phyloP scores from a whole-genome alignment of 2,888 invertebrate genomes.

The Lithophane semibrunnea region DNA sequence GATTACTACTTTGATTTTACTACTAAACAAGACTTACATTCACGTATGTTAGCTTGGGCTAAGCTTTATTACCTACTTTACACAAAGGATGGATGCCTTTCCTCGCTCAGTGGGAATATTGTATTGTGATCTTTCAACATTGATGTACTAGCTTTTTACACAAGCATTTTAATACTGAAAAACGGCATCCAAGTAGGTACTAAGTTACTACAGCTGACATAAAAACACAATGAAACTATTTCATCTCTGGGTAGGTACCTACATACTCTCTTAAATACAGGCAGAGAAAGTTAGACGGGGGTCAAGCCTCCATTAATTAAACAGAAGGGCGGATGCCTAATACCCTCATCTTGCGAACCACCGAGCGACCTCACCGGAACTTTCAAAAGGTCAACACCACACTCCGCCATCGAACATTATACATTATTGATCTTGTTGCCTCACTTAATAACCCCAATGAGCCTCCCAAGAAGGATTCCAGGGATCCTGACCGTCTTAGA shows the following conservation, averaged over 20 bases:
- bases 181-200: no score
- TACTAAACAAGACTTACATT: conserved; percentile 10
- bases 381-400: conserved; percentile 71
- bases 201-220: conserved; percentile 36
- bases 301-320: conserved; percentile 85
- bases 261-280: conserved; percentile 63
- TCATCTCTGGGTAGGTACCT: conserved; percentile 16
- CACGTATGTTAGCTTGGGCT: neutral
- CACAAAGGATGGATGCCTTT: neutral
- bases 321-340: conserved; percentile 72
- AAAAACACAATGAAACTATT: conserved; percentile 64
- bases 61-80: neutral
- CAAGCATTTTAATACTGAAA: neutral
- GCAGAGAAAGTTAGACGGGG: conserved; percentile 76
- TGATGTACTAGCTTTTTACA: neutral
- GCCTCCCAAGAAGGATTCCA: conserved; percentile 41
- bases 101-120: neutral
- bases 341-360: conserved; percentile 71
- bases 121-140: neutral
- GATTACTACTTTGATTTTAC: conserved; percentile 29
- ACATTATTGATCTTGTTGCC: conserved; percentile 68
- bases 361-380: conserved; percentile 70
- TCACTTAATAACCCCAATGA: conserved; percentile 54
- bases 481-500: conserved; percentile 33
- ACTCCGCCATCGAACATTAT: conserved; percentile 65